Conservation (phyloP, 2,888 invertebrate species). For the Cremastinae sp. region DNA sequence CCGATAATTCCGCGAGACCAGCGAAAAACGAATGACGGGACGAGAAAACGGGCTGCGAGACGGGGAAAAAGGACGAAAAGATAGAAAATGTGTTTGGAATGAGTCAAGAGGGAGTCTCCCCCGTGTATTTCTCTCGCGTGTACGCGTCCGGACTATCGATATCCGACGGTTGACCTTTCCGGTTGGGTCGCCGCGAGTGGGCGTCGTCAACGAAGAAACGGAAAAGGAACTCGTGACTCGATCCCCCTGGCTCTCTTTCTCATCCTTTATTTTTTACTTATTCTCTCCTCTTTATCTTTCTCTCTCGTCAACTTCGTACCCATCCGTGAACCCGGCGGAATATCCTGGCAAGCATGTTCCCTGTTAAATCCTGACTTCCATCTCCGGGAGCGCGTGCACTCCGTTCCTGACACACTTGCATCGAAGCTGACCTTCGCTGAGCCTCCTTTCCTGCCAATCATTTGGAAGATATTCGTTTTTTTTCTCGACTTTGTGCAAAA, state of each 20-base stretch:
- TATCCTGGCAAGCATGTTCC: slow-evolving; percentile 37
- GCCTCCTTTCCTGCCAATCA: neutral
- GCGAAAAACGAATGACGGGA: neutral
- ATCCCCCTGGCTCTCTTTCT: slow-evolving; percentile 42
- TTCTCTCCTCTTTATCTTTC: slow-evolving; percentile 15
- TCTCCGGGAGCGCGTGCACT: slow-evolving; percentile 6
- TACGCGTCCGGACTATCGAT: slow-evolving; percentile 71
- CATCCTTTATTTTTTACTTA: slow-evolving; percentile 18
- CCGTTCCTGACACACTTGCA: slow-evolving; percentile 2
- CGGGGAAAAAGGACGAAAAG: slow-evolving; percentile 22
- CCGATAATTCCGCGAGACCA: neutral
- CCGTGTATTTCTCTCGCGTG: slow-evolving; percentile 54
- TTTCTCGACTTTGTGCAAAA: neutral
- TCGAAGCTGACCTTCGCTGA: slow-evolving; percentile 1
- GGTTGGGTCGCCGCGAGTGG: slow-evolving; percentile 67
- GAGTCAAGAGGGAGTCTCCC: slow-evolving; percentile 61
- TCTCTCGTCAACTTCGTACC: slow-evolving; percentile 19
- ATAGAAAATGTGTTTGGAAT: slow-evolving; percentile 55
- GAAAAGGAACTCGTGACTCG: slow-evolving; percentile 70
- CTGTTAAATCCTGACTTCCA: slow-evolving; percentile 27
- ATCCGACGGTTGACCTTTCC: slow-evolving; percentile 69
- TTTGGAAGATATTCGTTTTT: neutral
- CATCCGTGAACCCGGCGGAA: slow-evolving; percentile 27
- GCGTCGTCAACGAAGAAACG: slow-evolving; percentile 65
- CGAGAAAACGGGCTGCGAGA: slow-evolving; percentile 2